A percentile compares a stretch with the other conserved stretches of the same genome.
Conservation (phyloP, 2,888 invertebrate genomes). For the Augochlorella aurata region DNA sequence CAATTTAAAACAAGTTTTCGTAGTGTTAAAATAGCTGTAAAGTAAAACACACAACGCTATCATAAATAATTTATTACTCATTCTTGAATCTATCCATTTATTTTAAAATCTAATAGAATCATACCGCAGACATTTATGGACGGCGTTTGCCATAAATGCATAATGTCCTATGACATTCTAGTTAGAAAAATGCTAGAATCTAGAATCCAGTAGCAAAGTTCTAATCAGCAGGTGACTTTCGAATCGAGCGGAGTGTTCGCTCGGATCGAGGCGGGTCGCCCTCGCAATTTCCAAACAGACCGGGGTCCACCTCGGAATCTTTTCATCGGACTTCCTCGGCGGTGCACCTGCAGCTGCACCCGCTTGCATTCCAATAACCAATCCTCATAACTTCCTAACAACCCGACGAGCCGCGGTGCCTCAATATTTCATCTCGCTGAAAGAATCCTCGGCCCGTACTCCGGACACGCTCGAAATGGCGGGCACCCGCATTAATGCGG, state of each 20-base stretch:
- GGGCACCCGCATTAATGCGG: conserved; percentile 61
- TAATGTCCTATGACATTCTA: too few relatives aligned
- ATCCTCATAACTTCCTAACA: conserved; percentile 45
- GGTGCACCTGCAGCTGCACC: conserved; percentile 9
- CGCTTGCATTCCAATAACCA: conserved; percentile 40
- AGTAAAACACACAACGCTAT: too few relatives aligned
- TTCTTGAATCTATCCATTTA: too few relatives aligned
- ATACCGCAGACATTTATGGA: too few relatives aligned
- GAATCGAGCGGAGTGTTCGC: not conserved
- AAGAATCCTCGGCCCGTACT: conserved; percentile 23
- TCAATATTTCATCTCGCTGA: conserved; percentile 50
- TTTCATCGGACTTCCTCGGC: conserved; percentile 20
- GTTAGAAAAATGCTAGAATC: not conserved
- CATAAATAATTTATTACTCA: too few relatives aligned
- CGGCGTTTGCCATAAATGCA: too few relatives aligned
- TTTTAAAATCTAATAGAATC: too few relatives aligned
- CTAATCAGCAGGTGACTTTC: not conserved
- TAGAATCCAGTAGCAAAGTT: too few relatives aligned
- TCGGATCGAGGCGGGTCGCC: not conserved
- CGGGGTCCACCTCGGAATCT: not conserved
- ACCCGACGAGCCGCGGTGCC: conserved; percentile 13
- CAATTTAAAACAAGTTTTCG: too few relatives aligned
- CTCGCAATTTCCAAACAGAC: not conserved
- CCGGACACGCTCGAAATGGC: conserved; percentile 44
- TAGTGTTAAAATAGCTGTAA: too few relatives aligned